Conservation (phyloP, 2,113 vertebrate species). For the Microcebus tavaratra region DNA sequence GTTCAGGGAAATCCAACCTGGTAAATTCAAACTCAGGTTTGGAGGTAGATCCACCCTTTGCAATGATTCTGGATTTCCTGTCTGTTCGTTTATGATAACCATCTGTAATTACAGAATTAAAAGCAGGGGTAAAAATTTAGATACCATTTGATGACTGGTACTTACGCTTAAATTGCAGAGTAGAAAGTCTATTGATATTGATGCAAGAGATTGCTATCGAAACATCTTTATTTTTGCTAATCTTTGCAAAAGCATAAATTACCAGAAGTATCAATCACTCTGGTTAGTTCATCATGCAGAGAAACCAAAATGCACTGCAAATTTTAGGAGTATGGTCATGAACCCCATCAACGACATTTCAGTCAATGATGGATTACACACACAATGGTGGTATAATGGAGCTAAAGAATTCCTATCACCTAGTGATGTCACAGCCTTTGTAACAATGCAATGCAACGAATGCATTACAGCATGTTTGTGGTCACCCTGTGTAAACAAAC, state of each 20-base stretch:
- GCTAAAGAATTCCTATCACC: background rate
- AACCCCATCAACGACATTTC: background rate
- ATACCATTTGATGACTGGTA: background rate
- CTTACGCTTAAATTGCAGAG: background rate
- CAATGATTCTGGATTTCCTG: slow-evolving; percentile 73
- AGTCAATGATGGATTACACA: background rate
- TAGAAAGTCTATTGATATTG: background rate
- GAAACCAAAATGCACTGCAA: background rate
- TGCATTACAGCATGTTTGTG: background rate
- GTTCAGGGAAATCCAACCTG: slow-evolving; percentile 81
- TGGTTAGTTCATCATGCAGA: background rate
- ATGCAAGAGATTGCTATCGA: background rate
- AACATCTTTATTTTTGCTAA: background rate
- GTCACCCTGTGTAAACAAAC: background rate
- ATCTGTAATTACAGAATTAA: slow-evolving; percentile 76
- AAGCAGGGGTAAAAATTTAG: background rate
- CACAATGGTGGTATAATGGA: background rate
- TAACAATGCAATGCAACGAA: background rate
- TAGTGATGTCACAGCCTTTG: background rate
- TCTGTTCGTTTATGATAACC: slow-evolving; percentile 73
- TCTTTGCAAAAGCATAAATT: background rate
- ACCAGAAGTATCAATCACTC: background rate
- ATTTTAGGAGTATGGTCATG: background rate
- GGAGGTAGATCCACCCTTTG: slow-evolving; percentile 67
- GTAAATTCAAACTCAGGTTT: slow-evolving; percentile 76